Evolutionary conservation across 1,140 invertebrate species (phyloP).

Genomic region (Pararge aegeria): DNA sequence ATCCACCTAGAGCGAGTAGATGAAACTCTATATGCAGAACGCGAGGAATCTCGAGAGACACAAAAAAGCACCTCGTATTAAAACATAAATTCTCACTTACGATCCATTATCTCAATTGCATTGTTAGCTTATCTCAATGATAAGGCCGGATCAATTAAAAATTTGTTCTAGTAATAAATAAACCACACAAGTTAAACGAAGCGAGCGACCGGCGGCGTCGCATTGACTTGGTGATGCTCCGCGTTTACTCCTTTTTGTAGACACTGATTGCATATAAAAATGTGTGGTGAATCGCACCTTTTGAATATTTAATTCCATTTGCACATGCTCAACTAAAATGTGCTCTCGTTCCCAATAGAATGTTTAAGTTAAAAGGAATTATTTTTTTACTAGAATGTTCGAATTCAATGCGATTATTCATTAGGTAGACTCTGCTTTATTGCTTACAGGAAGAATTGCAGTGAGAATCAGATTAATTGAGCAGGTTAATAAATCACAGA

Average conservation of each 20-base stretch:
- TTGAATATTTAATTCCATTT: not conserved
- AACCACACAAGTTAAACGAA: constrained; percentile 26
- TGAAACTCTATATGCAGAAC: constrained; percentile 1
- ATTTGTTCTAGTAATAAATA: constrained; percentile 53
- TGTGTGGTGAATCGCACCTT: not conserved
- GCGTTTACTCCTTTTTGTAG: constrained; percentile 20
- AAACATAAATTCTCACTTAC: constrained; percentile 72
- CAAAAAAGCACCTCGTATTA: constrained; percentile 42
- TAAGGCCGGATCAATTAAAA: constrained; percentile 62
- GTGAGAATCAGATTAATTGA: no score
- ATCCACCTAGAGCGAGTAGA: no score
- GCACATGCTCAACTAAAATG: not conserved
- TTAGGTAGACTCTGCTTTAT: no score
- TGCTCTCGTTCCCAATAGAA: not conserved
- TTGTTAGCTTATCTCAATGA: constrained; percentile 59
- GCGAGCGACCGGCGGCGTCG: constrained; percentile 9
- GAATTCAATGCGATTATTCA: no score
- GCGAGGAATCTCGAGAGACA: constrained; percentile 32
- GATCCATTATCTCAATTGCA: constrained; percentile 44
- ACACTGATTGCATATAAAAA: constrained; percentile 41
- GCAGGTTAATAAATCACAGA: no score
- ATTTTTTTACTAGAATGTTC: not conserved
- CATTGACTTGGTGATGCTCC: constrained; percentile 39
- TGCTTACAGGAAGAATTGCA: not conserved
- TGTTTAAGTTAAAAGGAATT: not conserved